Percentiles rank a stretch among this genome's conserved stretches.
These are phyloP conservation scores for Hypomecis atomaria DNA, from an alignment of 2,888 invertebrate genomes.

Conservation along the genomic window DNA sequence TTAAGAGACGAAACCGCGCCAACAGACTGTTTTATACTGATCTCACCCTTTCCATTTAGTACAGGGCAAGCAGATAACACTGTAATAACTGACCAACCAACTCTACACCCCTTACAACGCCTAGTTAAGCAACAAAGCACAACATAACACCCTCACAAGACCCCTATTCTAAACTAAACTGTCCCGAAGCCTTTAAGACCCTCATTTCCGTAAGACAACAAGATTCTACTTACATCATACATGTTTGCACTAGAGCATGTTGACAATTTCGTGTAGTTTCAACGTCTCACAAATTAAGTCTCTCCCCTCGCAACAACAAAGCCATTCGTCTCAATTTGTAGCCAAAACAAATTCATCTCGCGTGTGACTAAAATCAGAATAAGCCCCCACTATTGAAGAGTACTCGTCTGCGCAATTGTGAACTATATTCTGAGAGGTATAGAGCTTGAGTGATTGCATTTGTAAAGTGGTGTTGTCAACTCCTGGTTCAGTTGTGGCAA, in stretches of 20 bases:
- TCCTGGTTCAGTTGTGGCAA: slow-evolving; percentile 33
- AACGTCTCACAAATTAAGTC: slow-evolving; percentile 36
- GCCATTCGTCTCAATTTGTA: slow-evolving; percentile 39
- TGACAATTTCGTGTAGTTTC: slow-evolving; percentile 23
- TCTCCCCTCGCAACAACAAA: slow-evolving; percentile 36
- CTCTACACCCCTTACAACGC: not conserved
- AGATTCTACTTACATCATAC: slow-evolving; percentile 8
- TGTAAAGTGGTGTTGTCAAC: slow-evolving; percentile 8
- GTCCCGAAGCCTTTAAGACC: slow-evolving; percentile 13
- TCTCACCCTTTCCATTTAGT: too few species aligned
- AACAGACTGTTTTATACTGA: too few species aligned
- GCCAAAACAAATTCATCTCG: slow-evolving; percentile 34
- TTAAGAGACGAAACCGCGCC: too few species aligned
- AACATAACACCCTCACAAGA: not conserved
- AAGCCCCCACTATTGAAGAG: not conserved
- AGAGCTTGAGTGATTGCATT: slow-evolving; percentile 12
- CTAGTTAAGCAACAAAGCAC: not conserved
- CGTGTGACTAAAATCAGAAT: slow-evolving; percentile 21
- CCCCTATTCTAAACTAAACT: slow-evolving; percentile 11
- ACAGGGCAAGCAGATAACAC: too few species aligned
- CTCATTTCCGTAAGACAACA: slow-evolving; percentile 13
- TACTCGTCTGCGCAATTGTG: slow-evolving; percentile 1
- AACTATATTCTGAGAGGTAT: slow-evolving; percentile 14
- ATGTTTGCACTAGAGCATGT: slow-evolving; percentile 18
- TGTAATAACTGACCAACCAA: too few species aligned